A percentile compares a stretch with the other conserved stretches of the same genome.
Conservation (phyloP, 2,888 invertebrate genomes). For the Amblyjoppa proteus region DNA sequence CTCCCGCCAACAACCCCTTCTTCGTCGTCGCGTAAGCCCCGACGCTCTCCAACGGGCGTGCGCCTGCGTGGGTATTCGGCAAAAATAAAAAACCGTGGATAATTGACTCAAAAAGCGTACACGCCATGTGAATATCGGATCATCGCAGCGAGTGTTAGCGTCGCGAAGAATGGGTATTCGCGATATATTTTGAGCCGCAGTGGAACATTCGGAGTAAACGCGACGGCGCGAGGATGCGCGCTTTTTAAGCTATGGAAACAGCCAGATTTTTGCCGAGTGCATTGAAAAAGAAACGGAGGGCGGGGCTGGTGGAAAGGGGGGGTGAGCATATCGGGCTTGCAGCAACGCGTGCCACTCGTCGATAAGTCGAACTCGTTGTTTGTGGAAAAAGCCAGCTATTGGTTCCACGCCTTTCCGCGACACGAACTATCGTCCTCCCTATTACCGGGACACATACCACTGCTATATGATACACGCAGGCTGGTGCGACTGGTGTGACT, state of each 20-base stretch:
- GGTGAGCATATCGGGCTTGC: conserved; percentile 55
- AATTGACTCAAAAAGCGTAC: neutral
- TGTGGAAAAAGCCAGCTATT: conserved; percentile 58
- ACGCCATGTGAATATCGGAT: neutral
- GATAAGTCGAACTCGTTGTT: conserved; percentile 78
- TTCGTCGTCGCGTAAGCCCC: conserved; percentile 42
- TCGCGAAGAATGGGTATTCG: neutral
- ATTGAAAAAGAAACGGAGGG: conserved; percentile 43
- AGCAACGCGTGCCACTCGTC: conserved; percentile 73
- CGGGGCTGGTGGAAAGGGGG: conserved; percentile 13
- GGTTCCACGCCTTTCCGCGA: conserved; percentile 49
- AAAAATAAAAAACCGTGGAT: neutral
- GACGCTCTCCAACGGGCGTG: conserved; percentile 55
- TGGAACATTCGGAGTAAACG: neutral
- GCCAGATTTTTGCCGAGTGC: conserved; percentile 39
- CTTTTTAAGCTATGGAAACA: conserved; percentile 32
- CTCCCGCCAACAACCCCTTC: conserved; percentile 5
- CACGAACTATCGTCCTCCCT: conserved; percentile 37
- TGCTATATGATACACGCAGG: conserved; percentile 48
- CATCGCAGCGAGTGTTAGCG: neutral
- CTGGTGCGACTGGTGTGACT: conserved; percentile 63
- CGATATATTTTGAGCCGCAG: conserved; percentile 11
- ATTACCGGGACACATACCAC: neutral
- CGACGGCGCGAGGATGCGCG: conserved; percentile 10
- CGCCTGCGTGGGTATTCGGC: conserved; percentile 41